Conservation (phyloP, 2,797 vertebrate species). For the Silurus aristotelis region DNA sequence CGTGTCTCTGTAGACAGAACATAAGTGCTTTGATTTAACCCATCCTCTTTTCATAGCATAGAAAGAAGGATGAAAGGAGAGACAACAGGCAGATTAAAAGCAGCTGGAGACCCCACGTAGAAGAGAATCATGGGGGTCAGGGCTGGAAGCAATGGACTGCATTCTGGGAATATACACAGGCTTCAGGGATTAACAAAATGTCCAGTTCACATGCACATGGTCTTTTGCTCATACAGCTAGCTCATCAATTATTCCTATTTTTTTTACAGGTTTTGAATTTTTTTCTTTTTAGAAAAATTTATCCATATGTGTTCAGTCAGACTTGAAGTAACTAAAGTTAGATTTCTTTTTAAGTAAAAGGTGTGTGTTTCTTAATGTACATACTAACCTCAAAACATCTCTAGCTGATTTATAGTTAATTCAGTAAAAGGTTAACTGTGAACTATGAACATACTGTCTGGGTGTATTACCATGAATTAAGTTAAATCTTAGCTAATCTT, state of each 20-base stretch:
- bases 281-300: neutral
- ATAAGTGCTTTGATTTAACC: slow-evolving; percentile 59
- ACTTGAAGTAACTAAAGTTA: neutral
- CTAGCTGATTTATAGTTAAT: neutral
- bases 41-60: slow-evolving; percentile 53
- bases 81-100: slow-evolving; percentile 50
- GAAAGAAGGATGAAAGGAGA: slow-evolving; percentile 47
- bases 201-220: neutral
- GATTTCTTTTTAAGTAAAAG: neutral
- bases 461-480: no score
- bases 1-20: slow-evolving; percentile 55
- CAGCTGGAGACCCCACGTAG: slow-evolving; percentile 60
- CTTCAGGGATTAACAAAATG: slow-evolving; percentile 37
- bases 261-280: neutral
- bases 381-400: neutral
- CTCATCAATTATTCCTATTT: neutral
- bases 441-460: neutral
- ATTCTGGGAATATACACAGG: slow-evolving; percentile 49
- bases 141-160: slow-evolving; percentile 44
- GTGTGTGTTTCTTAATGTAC: neutral
- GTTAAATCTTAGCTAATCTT: no score
- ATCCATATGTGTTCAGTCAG: neutral
- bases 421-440: neutral
- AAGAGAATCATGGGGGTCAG: slow-evolving; percentile 59
- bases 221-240: neutral